phyloP scores from a whole-genome alignment of 2,888 invertebrate genomes.

The Nymphalis c-album region DNA sequence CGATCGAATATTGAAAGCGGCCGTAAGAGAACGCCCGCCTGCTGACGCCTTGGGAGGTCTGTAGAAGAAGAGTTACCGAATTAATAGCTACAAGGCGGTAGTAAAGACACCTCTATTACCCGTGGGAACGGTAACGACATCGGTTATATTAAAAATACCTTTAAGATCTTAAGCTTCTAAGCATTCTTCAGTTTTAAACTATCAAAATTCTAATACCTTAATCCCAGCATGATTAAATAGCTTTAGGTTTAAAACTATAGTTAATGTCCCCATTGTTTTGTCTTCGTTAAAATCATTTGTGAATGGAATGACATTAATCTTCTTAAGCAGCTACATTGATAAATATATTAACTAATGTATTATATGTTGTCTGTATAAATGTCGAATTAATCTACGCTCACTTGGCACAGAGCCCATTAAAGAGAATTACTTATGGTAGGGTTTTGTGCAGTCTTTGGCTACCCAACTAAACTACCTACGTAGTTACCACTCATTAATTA shows the following conservation, averaged over 20 bases:
- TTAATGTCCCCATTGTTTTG: not conserved
- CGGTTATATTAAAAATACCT: conserved; percentile 35
- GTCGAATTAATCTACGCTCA: not conserved
- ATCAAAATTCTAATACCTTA: not conserved
- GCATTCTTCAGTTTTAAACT: conserved; percentile 6
- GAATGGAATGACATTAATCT: conserved; percentile 1
- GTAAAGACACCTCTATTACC: conserved; percentile 31
- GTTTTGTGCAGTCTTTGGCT: too few species aligned
- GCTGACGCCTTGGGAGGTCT: conserved; percentile 70
- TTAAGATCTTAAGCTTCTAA: conserved; percentile 30
- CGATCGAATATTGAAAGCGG: too few species aligned
- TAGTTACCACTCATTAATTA: too few species aligned
- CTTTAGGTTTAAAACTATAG: not conserved
- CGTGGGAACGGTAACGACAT: conserved; percentile 42
- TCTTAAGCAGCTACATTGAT: not conserved
- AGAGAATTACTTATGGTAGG: too few species aligned
- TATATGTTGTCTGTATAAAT: not conserved
- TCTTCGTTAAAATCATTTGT: not conserved
- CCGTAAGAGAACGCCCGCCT: conserved; percentile 52
- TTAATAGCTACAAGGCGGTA: conserved; percentile 61
- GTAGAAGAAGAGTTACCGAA: conserved; percentile 49
- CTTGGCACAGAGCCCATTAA: too few species aligned
- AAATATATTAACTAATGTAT: not conserved
- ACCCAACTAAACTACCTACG: too few species aligned
- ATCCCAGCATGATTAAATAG: not conserved